Percentiles rank a stretch among this genome's conserved stretches.
These are phyloP conservation scores for Apeira syringaria DNA, from an alignment of 2,888 invertebrate genomes.

Conservation along the genomic window DNA sequence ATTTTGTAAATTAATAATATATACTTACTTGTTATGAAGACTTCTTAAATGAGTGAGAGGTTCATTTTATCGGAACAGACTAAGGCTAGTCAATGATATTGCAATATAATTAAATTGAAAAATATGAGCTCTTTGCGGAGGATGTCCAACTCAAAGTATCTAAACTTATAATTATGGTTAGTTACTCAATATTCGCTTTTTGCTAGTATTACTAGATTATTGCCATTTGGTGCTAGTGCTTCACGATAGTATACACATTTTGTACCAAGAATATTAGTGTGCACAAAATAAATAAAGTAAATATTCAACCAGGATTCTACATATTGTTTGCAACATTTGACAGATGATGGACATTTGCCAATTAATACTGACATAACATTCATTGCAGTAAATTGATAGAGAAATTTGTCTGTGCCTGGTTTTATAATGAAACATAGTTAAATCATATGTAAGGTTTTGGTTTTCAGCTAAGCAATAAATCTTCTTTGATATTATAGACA, in stretches of 20 bases:
- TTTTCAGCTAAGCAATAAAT: slow-evolving; percentile 1
- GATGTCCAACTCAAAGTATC: slow-evolving; percentile 5
- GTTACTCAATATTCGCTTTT: slow-evolving; percentile 44
- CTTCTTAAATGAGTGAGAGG: slow-evolving; percentile 34
- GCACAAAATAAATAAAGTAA: slow-evolving; percentile 45
- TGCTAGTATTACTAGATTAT: slow-evolving; percentile 53
- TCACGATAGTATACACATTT: slow-evolving; percentile 56
- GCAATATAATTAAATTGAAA: slow-evolving; percentile 28
- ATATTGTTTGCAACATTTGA: too few species aligned
- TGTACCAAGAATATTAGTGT: slow-evolving; percentile 49
- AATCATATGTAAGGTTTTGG: too few species aligned
- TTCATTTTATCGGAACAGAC: slow-evolving; percentile 50
- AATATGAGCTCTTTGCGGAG: slow-evolving; percentile 11
- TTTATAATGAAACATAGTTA: too few species aligned
- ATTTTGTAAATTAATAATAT: too few species aligned
- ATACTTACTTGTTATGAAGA: slow-evolving; percentile 3
- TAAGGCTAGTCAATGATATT: slow-evolving; percentile 63
- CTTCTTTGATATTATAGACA: neutral
- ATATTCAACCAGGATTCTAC: slow-evolving; percentile 16
- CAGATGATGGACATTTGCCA: too few species aligned
- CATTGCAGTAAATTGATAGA: too few species aligned
- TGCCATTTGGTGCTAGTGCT: slow-evolving; percentile 72
- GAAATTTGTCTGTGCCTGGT: too few species aligned
- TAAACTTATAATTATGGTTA: slow-evolving; percentile 16
- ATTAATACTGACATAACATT: too few species aligned